These are phyloP conservation scores for Caenorhabditis sp. DNA, from an alignment of 2,888 invertebrate species.

Conservation along the genomic window DNA sequence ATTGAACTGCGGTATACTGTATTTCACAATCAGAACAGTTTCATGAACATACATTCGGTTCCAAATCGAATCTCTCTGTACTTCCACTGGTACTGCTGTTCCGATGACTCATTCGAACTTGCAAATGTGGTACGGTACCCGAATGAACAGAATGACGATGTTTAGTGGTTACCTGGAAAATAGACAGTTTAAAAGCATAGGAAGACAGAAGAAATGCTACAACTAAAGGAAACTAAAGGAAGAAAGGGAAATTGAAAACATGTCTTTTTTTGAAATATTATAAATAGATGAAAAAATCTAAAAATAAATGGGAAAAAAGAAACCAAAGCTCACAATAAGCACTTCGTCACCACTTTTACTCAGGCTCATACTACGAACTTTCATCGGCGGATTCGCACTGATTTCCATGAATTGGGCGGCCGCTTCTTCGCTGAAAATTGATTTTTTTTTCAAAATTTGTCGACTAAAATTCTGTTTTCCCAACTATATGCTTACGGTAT, in stretches of 20 bases:
- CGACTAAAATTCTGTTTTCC: background rate
- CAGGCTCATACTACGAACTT: constrained; percentile 67
- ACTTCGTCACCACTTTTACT: constrained; percentile 65
- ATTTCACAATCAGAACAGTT: background rate
- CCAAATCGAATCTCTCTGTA: constrained; percentile 51
- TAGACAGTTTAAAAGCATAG: background rate
- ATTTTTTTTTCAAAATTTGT: background rate
- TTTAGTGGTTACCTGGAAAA: constrained; percentile 57
- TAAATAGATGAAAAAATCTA: background rate
- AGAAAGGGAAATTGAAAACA: constrained; percentile 5
- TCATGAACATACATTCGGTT: constrained; percentile 14
- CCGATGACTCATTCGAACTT: constrained; percentile 56
- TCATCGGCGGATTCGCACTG: constrained; percentile 65
- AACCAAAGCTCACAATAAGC: constrained; percentile 57
- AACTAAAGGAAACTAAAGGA: constrained; percentile 19
- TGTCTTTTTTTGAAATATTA: constrained; percentile 7
- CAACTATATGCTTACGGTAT: too few relatives aligned
- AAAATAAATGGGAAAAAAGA: constrained; percentile 9
- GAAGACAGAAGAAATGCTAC: background rate
- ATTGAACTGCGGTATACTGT: too few relatives aligned
- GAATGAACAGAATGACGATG: constrained; percentile 63
- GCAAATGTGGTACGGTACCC: constrained; percentile 61
- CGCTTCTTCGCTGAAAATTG: constrained; percentile 69
- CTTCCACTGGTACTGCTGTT: constrained; percentile 49
- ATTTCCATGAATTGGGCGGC: constrained; percentile 71